These are phyloP conservation scores for Potorous gilbertii DNA, from an alignment of 2,797 vertebrate species.

Conservation along the genomic window DNA sequence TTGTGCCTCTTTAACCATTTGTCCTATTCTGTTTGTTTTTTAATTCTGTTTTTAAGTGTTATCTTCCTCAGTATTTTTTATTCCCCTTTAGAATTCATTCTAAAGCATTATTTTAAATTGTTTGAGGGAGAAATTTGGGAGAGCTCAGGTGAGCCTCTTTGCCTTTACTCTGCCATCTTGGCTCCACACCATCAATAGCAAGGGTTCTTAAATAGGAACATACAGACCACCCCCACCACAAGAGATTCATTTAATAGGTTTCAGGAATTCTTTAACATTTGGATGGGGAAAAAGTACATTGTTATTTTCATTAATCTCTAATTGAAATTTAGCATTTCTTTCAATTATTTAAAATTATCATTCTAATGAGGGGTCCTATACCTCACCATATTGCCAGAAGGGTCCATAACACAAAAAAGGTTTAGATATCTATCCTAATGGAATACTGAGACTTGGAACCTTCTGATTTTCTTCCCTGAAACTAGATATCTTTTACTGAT, in stretches of 20 bases:
- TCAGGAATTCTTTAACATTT: not conserved
- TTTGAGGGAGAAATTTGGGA: not conserved
- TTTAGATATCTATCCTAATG: not conserved
- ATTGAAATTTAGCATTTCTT: not conserved
- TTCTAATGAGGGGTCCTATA: not conserved
- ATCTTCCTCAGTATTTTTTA: too few relatives aligned
- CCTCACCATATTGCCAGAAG: too few relatives aligned
- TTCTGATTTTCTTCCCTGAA: slow-evolving; percentile 25
- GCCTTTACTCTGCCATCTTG: too few relatives aligned
- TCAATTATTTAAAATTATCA: not conserved
- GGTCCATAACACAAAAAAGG: not conserved
- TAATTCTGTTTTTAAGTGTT: too few relatives aligned
- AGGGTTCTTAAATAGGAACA: not conserved
- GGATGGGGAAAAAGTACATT: not conserved
- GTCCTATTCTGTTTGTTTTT: too few relatives aligned
- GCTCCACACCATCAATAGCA: not conserved
- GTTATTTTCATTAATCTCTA: not conserved
- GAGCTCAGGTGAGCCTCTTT: not conserved
- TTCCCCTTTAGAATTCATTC: not conserved
- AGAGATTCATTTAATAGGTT: not conserved
- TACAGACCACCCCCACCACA: not conserved
- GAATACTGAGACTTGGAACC: not conserved
- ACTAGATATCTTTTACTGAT: slow-evolving; percentile 23
- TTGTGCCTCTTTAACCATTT: too few relatives aligned
- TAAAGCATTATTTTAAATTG: not conserved